Evolutionary conservation across 2,797 vertebrate species (phyloP).

Genomic region (Leptodactylus fallax): DNA sequence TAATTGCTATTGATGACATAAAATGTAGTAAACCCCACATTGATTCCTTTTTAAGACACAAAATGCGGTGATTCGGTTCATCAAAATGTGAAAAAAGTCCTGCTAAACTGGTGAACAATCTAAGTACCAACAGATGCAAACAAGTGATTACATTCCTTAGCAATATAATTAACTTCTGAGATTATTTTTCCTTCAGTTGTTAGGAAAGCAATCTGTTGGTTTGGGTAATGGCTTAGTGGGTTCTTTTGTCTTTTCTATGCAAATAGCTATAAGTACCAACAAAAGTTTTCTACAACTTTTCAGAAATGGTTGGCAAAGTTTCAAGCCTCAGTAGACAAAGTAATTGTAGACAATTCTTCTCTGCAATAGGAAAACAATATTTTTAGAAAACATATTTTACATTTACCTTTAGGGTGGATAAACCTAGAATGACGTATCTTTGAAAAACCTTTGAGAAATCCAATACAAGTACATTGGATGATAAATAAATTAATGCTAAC

Average conservation of each 20-base stretch:
- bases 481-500: not conserved
- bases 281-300: conserved; percentile 38
- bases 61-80: conserved; percentile 53
- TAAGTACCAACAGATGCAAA: conserved; percentile 62
- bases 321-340: conserved; percentile 34
- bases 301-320: conserved; percentile 37
- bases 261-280: conserved; percentile 46
- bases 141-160: conserved; percentile 63
- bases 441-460: no score
- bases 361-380: not conserved
- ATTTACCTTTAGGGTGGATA: not conserved
- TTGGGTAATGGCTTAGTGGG: conserved; percentile 51
- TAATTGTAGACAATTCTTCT: not conserved
- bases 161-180: conserved; percentile 64
- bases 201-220: conserved; percentile 62
- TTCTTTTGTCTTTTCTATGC: conserved; percentile 52
- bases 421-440: not conserved
- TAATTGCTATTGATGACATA: conserved; percentile 29
- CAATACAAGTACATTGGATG: not conserved
- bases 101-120: conserved; percentile 58
- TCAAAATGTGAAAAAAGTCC: conserved; percentile 57
- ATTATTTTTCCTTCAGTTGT: conserved; percentile 61
- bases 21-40: conserved; percentile 32
- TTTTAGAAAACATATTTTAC: not conserved
- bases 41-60: conserved; percentile 46